Evolutionary conservation across 1,140 invertebrate genomes (phyloP), one percentile per base, ranked within the genome.

Genomic region (Heliconius himera): DNA sequence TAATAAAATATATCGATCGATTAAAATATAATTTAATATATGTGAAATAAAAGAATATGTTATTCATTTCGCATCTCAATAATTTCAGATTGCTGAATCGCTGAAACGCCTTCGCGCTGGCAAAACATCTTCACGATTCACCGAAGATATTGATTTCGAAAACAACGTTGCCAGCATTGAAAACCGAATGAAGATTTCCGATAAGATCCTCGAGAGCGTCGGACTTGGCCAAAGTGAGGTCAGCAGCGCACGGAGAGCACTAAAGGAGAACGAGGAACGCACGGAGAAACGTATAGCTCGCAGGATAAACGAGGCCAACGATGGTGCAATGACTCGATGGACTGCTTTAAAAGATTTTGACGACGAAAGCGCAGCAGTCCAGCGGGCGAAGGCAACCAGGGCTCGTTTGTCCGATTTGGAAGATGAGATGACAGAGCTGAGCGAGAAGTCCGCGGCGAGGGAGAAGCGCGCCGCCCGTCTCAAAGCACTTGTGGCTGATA

Each of bases 331-430:
- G 56, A 95, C 95, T 4, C 95, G 95, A 87, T 96, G 95, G 95
- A 93, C 95, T 4, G 94, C 95, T 8, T 36, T 96, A 9, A 93
- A 93, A 76, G 87, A 85, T 29, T 83, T 84, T 4, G 94, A 95
- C 9, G 91, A 93, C 0, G 92, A 93, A 77, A 91, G 85, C 73
- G 89, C 91, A 26, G 93, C 95, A 3, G 90, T 87, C 8, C 89
- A 92, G 72, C 80, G 92, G 51, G 91, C 90, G 29, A 92, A 92
- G 74, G 91, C 84, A 1, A 91, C 95, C 11, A 91, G 95, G 60
- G 95, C 96, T 6, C 95, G 96, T 60, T 86, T 96, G 29, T 91
- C 91, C 11, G 96, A 96, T 78, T 88, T 96, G 70, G 96, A 96
- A 83, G 95, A 96, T 74, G 96, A 96, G 88, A 95, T 96, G 94